A percentile compares a stretch with the other conserved stretches of the same genome.
These are phyloP conservation scores for Palythoa grandiflora DNA, from an alignment of 92 coral and sea anemone species.

Conservation along the genomic window DNA sequence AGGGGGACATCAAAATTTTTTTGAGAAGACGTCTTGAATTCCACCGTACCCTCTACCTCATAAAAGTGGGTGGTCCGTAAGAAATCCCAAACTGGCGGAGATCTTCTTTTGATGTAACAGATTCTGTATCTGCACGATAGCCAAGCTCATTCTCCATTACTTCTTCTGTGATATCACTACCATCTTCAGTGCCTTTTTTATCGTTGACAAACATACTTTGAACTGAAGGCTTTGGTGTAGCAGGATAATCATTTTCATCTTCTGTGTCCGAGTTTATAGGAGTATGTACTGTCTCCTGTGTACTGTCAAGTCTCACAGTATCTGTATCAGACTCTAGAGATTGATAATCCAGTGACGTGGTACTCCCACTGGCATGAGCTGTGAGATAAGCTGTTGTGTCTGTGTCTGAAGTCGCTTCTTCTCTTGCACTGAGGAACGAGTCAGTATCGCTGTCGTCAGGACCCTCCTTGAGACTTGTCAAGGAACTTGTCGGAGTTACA, in stretches of 20 bases:
- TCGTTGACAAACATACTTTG: background rate
- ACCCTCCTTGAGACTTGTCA: background rate
- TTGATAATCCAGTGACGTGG: slow-evolving; percentile 75
- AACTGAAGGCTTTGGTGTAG: slow-evolving; percentile 43
- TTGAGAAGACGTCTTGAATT: too few relatives aligned
- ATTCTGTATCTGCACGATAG: slow-evolving; percentile 83
- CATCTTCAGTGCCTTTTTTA: slow-evolving; percentile 18
- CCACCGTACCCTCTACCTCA: too few relatives aligned
- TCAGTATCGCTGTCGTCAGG: slow-evolving; percentile 80
- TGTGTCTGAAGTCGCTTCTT: slow-evolving; percentile 87
- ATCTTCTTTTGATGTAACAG: slow-evolving; percentile 69
- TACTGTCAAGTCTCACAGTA: slow-evolving; percentile 46
- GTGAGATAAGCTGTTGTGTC: slow-evolving; percentile 83
- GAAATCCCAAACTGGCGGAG: slow-evolving; percentile 38
- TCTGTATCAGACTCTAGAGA: slow-evolving; percentile 66
- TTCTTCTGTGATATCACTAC: background rate
- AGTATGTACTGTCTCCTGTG: slow-evolving; percentile 61
- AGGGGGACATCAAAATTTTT: too few relatives aligned
- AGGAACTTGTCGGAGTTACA: slow-evolving; percentile 17
- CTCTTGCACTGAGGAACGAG: slow-evolving; percentile 89
- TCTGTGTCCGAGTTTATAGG: slow-evolving; percentile 89
- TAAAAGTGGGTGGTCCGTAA: background rate
- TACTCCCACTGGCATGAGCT: slow-evolving; percentile 70
- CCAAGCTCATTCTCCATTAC: slow-evolving; percentile 81
- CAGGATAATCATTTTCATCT: slow-evolving; percentile 54